These are phyloP conservation scores for Pachyseris speciosa DNA, from an alignment of 64 coral and sea anemone species.

Conservation along the genomic window DNA sequence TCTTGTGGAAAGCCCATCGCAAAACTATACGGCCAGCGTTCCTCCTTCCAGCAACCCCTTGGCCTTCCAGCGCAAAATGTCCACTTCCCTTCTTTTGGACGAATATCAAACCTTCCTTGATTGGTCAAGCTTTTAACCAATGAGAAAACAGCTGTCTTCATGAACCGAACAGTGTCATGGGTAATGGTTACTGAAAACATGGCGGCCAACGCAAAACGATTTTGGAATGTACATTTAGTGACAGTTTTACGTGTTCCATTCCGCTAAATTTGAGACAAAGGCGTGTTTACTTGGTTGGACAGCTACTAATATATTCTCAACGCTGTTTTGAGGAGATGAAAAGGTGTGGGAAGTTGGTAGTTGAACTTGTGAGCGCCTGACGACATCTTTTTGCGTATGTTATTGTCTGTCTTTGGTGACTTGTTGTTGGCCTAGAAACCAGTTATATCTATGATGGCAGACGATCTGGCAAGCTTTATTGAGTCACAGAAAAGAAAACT, in stretches of 20 bases:
- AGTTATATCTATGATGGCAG: constrained; percentile 65
- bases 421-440: background rate
- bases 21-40: too few species aligned
- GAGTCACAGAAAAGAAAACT: constrained; percentile 86
- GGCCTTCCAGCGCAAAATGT: too few species aligned
- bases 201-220: constrained; percentile 16
- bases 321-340: background rate
- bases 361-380: background rate
- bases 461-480: constrained; percentile 90
- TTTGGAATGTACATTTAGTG: constrained; percentile 7
- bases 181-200: constrained; percentile 40
- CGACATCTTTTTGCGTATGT: background rate
- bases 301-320: background rate
- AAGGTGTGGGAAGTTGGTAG: background rate
- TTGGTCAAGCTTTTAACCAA: background rate
- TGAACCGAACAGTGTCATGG: background rate
- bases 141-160: background rate
- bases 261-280: background rate
- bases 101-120: background rate
- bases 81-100: too few species aligned
- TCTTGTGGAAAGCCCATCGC: background rate
- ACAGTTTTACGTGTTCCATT: background rate
- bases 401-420: background rate
- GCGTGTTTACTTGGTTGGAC: background rate
- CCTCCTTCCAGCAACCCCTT: too few species aligned